Percentiles rank a stretch among this genome's conserved stretches.
Evolutionary conservation across 2,888 invertebrate genomes (phyloP).

Genomic region (Stictocephala bisonia): DNA sequence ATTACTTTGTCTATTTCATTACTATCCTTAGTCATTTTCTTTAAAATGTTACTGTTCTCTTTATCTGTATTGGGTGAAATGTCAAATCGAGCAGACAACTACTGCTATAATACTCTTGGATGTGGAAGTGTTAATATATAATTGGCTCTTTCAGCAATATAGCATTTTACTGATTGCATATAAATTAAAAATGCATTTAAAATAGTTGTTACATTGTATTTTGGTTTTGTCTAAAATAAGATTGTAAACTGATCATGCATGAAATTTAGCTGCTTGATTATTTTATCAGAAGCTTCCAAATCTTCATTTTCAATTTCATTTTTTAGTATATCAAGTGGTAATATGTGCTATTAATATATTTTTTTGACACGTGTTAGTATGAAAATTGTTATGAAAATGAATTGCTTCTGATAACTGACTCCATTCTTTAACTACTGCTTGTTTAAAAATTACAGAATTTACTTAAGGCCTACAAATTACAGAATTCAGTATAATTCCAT

Average conservation of each 20-base stretch:
- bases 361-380: neutral
- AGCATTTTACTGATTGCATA: neutral
- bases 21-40: neutral
- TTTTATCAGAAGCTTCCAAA: neutral
- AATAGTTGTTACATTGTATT: neutral
- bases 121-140: no score
- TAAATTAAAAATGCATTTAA: neutral
- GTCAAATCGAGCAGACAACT: neutral
- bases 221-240: neutral
- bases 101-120: neutral
- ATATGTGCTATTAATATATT: neutral
- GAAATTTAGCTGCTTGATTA: neutral
- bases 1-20: conserved; percentile 1
- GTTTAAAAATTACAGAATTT: neutral
- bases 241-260: neutral
- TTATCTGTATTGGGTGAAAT: neutral
- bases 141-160: no score
- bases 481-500: neutral
- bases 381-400: neutral
- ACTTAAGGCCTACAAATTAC: neutral
- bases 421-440: neutral
- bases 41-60: neutral
- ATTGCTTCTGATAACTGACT: neutral
- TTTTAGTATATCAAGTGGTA: neutral
- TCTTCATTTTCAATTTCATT: neutral